Evolutionary conservation across 2,888 invertebrate genomes (phyloP), one percentile per base, ranked within the genome.

Genomic region (Coenonympha glycerion): DNA sequence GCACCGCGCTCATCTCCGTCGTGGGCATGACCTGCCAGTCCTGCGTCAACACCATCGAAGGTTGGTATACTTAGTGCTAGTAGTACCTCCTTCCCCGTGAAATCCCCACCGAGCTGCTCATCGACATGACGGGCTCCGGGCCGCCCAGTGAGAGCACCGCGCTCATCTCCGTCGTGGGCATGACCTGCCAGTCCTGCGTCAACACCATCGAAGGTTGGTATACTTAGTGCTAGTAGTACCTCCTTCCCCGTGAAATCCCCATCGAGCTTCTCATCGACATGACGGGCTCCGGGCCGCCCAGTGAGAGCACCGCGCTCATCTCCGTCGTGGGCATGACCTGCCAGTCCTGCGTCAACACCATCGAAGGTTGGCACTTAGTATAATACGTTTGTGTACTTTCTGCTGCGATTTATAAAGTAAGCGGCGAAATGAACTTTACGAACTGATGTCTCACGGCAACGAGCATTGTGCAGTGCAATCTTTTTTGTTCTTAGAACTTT

Each of bases 141-240:
- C 21, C 57, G 55, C 22, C 57, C 11, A 42, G 56, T 0, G 76
- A 76, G 26, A 63, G 61, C 40, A 70, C 73, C 2, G 65, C 79
- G 16, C 58, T 70, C 16, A 76, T 93, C 40, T 87, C 89, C 22
- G 88, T 93, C 11, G 88, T 90, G 31, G 97, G 97, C 22, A 97
- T 97, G 97, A 96, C 95, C 0, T 97, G 97, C 63, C 91, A 92
- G 68, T 95, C 95, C 3, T 98, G 97, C 71, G 97, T 97, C 33
- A 91, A 92, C 55, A 95, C 91, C 68, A 96, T 98, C 47, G 93
- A 96, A 77, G 90, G 92, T 88, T 74, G 36, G 40, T 30, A 9
- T 3, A 4, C 3, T 9, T 26, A n/a, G n/a, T n/a, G n/a, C n/a
- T n/a, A n/a, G n/a, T n/a, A n/a, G n/a, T n/a, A 72, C 55, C 74